A percentile compares a stretch with the other conserved stretches of the same genome.
phyloP scores from a whole-genome alignment of 1,140 invertebrate species.

The Zaprionus ornatus region DNA sequence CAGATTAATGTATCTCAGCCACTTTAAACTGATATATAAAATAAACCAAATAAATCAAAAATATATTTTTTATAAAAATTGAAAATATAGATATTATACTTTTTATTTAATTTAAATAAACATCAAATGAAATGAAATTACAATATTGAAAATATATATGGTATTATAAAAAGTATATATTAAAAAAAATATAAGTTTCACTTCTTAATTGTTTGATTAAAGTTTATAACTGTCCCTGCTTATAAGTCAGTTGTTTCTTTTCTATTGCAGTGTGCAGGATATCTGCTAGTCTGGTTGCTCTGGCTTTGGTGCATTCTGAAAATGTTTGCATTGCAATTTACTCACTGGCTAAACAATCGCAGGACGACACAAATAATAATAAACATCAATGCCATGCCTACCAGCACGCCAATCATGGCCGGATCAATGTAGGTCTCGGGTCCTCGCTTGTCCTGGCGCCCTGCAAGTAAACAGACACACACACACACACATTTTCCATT shows the following conservation, averaged over 20 bases:
- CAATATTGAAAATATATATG: too few species aligned
- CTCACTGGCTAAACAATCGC: constrained; percentile 95
- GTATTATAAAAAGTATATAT: too few species aligned
- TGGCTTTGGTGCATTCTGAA: constrained; percentile 32
- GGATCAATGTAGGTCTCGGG: constrained; percentile 89
- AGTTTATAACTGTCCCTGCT: too few species aligned
- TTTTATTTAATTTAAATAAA: too few species aligned
- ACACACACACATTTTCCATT: constrained; percentile 44
- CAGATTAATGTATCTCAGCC: too few species aligned
- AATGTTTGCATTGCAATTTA: constrained; percentile 83
- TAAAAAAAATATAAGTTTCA: too few species aligned
- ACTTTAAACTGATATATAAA: too few species aligned
- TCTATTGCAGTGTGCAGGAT: constrained; percentile 17
- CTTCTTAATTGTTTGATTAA: too few species aligned
- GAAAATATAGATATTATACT: too few species aligned
- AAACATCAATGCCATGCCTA: constrained; percentile 96
- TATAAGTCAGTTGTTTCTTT: background rate
- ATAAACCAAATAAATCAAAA: too few species aligned
- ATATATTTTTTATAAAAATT: too few species aligned
- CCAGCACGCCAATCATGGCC: constrained; percentile 95
- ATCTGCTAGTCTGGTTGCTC: constrained; percentile 3
- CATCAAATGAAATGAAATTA: too few species aligned
- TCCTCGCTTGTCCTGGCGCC: constrained; percentile 73
- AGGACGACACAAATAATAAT: constrained; percentile 96
- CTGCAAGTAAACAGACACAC: constrained; percentile 57